phyloP scores from a whole-genome alignment of 2,113 vertebrate species.

The Trinectes maculatus region DNA sequence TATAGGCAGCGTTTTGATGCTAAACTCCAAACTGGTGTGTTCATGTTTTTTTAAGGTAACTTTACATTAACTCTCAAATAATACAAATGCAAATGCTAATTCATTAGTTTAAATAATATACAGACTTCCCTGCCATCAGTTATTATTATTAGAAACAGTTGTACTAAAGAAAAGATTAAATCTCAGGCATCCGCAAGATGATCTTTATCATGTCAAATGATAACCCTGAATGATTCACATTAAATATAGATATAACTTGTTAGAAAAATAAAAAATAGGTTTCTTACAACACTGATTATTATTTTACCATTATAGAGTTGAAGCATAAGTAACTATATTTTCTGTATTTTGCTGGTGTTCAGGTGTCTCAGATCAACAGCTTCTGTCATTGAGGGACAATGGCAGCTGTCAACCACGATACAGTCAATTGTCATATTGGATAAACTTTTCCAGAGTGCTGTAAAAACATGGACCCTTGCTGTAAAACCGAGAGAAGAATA shows the following conservation, averaged over 20 bases:
- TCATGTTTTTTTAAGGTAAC: too few relatives aligned
- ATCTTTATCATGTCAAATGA: too few relatives aligned
- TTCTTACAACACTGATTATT: too few relatives aligned
- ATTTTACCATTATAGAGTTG: neutral
- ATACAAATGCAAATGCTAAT: too few relatives aligned
- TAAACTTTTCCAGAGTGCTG: neutral
- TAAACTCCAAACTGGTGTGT: slow-evolving; percentile 3
- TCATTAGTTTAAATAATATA: too few relatives aligned
- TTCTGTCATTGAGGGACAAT: neutral
- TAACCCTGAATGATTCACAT: neutral
- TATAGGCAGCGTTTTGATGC: neutral
- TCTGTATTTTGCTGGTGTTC: neutral
- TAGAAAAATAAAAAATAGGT: neutral
- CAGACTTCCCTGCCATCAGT: too few relatives aligned
- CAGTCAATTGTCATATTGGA: slow-evolving; percentile 8
- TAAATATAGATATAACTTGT: too few relatives aligned
- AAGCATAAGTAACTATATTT: neutral
- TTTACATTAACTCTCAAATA: too few relatives aligned
- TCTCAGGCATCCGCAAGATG: too few relatives aligned
- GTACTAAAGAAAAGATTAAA: neutral
- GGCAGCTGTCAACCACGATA: slow-evolving; percentile 3
- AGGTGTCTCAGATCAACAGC: neutral
- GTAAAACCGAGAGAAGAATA: slow-evolving; percentile 9
- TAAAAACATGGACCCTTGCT: neutral
- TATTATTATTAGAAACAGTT: neutral